These are phyloP conservation scores for Lasiurus borealis DNA, from an alignment of 2,113 vertebrate genomes.

Conservation along the genomic window DNA sequence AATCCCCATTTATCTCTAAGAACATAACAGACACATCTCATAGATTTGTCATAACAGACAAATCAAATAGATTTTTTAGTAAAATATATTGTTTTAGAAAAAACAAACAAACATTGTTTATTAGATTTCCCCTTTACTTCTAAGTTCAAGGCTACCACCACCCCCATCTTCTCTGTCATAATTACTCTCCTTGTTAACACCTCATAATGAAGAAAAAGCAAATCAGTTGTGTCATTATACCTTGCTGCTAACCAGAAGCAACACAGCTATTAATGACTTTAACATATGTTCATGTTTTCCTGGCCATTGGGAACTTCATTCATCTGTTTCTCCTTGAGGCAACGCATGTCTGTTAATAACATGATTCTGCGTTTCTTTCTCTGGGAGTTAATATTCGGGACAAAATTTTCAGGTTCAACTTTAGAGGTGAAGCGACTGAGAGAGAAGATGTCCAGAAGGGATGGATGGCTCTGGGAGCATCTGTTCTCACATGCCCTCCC, in stretches of 20 bases:
- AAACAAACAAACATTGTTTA: neutral
- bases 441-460: neutral
- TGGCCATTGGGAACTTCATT: constrained; percentile 67
- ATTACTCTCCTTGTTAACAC: constrained; percentile 74
- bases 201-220: constrained; percentile 74
- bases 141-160: neutral
- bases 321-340: constrained; percentile 79
- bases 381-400: constrained; percentile 48
- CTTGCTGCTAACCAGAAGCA: constrained; percentile 78
- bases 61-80: neutral
- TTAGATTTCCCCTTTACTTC: constrained; percentile 15
- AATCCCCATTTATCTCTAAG: neutral
- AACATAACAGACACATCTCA: neutral
- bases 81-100: neutral
- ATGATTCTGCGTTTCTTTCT: neutral
- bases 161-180: constrained; percentile 47
- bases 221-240: constrained; percentile 74
- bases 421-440: constrained; percentile 21
- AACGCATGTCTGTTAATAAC: constrained; percentile 5
- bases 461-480: no score
- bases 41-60: neutral
- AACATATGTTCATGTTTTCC: constrained; percentile 83
- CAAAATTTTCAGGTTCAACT: constrained; percentile 26
- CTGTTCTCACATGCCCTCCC: neutral
- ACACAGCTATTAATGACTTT: constrained; percentile 80